phyloP scores from a whole-genome alignment of 2,888 invertebrate species.

The Bombylius discolor region DNA sequence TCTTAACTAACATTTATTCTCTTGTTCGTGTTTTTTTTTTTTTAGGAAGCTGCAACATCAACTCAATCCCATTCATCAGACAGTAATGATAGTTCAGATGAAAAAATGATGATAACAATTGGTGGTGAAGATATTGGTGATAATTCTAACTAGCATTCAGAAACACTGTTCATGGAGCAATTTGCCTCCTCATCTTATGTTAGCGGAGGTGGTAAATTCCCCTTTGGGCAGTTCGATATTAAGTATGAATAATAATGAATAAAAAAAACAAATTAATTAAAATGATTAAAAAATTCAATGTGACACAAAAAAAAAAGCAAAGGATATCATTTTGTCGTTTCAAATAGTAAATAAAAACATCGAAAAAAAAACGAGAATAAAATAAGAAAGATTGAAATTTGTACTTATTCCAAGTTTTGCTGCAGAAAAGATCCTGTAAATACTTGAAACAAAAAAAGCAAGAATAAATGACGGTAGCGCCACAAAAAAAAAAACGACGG shows the following conservation, averaged over 20 bases:
- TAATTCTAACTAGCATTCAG: constrained; percentile 31
- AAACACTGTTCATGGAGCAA: constrained; percentile 47
- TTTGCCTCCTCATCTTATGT: constrained; percentile 42
- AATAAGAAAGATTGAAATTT: too few relatives aligned
- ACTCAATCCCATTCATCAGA: constrained; percentile 59
- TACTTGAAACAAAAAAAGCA: too few relatives aligned
- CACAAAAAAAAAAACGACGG: too few relatives aligned
- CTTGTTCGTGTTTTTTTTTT: constrained; percentile 4
- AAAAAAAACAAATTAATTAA: neutral
- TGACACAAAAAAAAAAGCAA: neutral
- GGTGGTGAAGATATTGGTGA: constrained; percentile 30
- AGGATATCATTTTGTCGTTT: too few relatives aligned
- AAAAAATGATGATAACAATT: constrained; percentile 50
- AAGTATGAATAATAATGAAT: constrained; percentile 2
- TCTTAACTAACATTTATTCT: neutral
- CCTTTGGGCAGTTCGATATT: constrained; percentile 13
- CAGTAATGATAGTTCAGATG: constrained; percentile 57
- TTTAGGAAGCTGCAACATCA: constrained; percentile 58
- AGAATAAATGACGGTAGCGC: too few relatives aligned
- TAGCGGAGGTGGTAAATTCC: constrained; percentile 7
- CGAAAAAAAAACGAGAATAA: too few relatives aligned
- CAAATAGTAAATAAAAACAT: too few relatives aligned
- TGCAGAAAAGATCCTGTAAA: too few relatives aligned
- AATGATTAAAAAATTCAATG: neutral
- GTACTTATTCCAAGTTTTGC: too few relatives aligned